Evolutionary conservation across 2,888 invertebrate species (phyloP), one percentile per base, ranked within the genome.

Genomic region (Apomyelois bistriatella): DNA sequence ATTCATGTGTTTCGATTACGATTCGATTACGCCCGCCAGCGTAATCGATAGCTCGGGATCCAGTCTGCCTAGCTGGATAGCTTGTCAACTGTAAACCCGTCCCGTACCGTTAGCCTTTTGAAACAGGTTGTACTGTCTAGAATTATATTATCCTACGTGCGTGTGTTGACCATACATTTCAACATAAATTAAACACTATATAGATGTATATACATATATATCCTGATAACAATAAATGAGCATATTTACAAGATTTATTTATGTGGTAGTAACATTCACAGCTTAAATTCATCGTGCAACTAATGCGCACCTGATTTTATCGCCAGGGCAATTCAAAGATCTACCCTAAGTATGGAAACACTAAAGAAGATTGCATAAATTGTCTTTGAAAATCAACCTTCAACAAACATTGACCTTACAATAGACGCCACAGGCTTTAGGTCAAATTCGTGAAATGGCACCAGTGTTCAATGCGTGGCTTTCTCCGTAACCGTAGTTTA

Each of bases 371-470:
- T 38, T 38, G 13, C 6, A 15, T 13, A 15, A 22, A 4, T 13
- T 12, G 15, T 41, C 17, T 17, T 17, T 41, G 41, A 41, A 41
- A n/a, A 17, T 41, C 38, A 16, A 17, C 41, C 10, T 46, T 40
- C 46, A 46, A 46, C 46, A 46, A 46, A 46, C 16, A 46, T 46
- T 32, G 12, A 16, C n/a, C n/a, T 10, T 22, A 48, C 48, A 46
- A 50, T 50, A 43, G 30, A 50, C 52, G 10, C 32, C 59, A 61
- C 54, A 57, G 54, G 60, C 64, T 58, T 62, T 54, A 38, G 77
- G 78, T 69, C 66, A 58, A 65, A 64, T 59, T 72, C 72, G 75
- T 77, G 73, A 76, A 74, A 72, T 68, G 67, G 62, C 64, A 59
- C 52, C 58, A 62, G 57, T 62, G 66, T 67, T 68, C 68, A 61